Evolutionary conservation across 2,888 invertebrate genomes (phyloP).

Genomic region (Argyresthia albistria): DNA sequence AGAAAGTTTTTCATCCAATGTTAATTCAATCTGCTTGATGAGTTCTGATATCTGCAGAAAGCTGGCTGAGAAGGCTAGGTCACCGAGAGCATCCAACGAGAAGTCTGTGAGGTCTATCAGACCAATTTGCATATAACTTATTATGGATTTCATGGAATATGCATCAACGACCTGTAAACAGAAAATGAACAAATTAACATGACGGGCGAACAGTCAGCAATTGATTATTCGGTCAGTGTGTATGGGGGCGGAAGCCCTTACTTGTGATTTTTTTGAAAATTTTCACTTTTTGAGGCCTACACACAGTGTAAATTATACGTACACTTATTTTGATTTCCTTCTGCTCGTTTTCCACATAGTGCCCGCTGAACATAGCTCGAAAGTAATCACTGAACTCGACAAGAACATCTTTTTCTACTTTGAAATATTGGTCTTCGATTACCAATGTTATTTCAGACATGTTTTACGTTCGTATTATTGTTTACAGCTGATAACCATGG

Average conservation of each 20-base stretch:
- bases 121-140: slow-evolving; percentile 45
- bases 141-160: slow-evolving; percentile 40
- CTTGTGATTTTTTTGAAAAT: too few species aligned
- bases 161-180: slow-evolving; percentile 44
- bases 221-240: too few species aligned
- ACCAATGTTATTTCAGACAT: slow-evolving; percentile 31
- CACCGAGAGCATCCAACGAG: slow-evolving; percentile 27
- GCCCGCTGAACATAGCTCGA: slow-evolving; percentile 60
- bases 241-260: too few species aligned
- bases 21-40: slow-evolving; percentile 45
- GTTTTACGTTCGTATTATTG: slow-evolving; percentile 8
- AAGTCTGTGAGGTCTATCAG: slow-evolving; percentile 42
- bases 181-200: background rate
- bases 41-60: slow-evolving; percentile 54
- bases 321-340: slow-evolving; percentile 48
- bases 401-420: slow-evolving; percentile 35
- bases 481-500: too few species aligned
- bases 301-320: slow-evolving; percentile 17
- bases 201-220: background rate
- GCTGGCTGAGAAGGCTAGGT: slow-evolving; percentile 44
- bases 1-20: slow-evolving; percentile 33
- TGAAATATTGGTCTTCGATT: slow-evolving; percentile 37
- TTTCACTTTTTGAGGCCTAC: too few species aligned
- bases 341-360: slow-evolving; percentile 44
- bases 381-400: slow-evolving; percentile 59